Percentiles rank a stretch among this genome's conserved stretches.
These are phyloP conservation scores for Paracyclopina nana DNA, from an alignment of 1,140 invertebrate species.

Conservation along the genomic window DNA sequence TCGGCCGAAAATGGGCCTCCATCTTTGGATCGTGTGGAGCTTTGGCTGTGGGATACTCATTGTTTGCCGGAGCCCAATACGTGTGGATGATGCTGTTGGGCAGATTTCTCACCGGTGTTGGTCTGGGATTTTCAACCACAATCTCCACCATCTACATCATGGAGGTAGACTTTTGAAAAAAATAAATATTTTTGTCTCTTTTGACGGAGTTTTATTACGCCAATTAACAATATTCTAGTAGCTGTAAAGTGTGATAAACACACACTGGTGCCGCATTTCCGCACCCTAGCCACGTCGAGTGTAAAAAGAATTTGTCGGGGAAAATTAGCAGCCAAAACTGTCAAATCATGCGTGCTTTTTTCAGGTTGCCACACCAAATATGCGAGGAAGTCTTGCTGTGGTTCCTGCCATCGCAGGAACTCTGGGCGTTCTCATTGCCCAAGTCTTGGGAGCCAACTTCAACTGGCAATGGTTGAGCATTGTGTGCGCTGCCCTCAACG, in stretches of 20 bases:
- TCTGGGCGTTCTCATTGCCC: slow-evolving; percentile 6
- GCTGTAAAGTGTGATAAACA: too few species aligned
- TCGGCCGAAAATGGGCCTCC: slow-evolving; percentile 6
- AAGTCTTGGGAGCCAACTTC: slow-evolving; percentile 2
- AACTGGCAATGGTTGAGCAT: not conserved
- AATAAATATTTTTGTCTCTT: too few species aligned
- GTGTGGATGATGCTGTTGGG: not conserved
- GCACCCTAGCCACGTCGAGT: too few species aligned
- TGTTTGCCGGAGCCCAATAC: not conserved
- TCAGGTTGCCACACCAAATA: slow-evolving; percentile 12
- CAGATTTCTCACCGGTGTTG: not conserved
- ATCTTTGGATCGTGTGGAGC: slow-evolving; percentile 9
- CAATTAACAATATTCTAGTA: too few species aligned
- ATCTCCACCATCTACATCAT: slow-evolving; percentile 12
- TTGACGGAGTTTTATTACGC: too few species aligned
- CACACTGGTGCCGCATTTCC: too few species aligned
- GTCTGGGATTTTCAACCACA: slow-evolving; percentile 4
- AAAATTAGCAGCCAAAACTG: too few species aligned
- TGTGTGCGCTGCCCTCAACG: not conserved
- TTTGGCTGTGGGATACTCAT: not conserved
- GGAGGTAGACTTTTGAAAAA: too few species aligned
- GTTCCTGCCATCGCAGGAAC: slow-evolving; percentile 8
- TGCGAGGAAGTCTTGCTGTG: not conserved
- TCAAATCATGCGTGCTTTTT: too few species aligned
- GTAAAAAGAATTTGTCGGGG: too few species aligned